Base-by-base conservation (phyloP, 1,140 invertebrate species). In the Oryctes rhinoceros region DNA sequence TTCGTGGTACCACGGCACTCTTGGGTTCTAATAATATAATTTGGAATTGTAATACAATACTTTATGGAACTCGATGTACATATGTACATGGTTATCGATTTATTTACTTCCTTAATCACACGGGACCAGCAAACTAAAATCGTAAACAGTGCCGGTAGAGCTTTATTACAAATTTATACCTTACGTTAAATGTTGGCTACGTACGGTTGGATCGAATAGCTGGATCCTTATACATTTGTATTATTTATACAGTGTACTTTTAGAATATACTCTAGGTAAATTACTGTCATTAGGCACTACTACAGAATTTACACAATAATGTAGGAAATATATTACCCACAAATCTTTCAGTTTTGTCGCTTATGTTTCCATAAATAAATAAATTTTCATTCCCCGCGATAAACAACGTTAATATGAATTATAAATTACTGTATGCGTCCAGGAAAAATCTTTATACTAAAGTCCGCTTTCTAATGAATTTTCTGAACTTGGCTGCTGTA, bases 321-420 rank as follows among this genome's bases (percentile, higher is more conserved):
- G 24, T 35, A 35, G 24, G 35, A 35, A 71, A 71, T 37, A 71
- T 71, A 71, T 24, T 71, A 15, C 65, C 65, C 6, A 71, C 65
- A 71, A 71, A 71, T 71, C 65, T 71, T 15, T 71, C 65, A 71
- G 35, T 71, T 71, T 71, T 71, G 24, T 71, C 65, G 65, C 65
- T 71, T 71, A 71, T 71, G 65, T 71, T 37, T 71, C 35, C 65
- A 37, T 71, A 71, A 71, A 71, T 71, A 71, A 24, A 71, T 35
- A 71, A 71, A 71, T 20, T 71, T 37, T 71, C 65, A 35, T 13
- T 71, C n/a, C 20, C 20, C 65, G 65, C 35, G 35, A 71, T 24
- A 71, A 71, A 71, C 35, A 71, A 13, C 65, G 10, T 71, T 35
- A 71, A 71, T 35, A 71, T 24, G 65, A 71, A 37, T 71, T 71